Evolutionary conservation across 2,797 vertebrate species (phyloP), one percentile per base, ranked within the genome.

Genomic region (Macroramphosus scolopax): DNA sequence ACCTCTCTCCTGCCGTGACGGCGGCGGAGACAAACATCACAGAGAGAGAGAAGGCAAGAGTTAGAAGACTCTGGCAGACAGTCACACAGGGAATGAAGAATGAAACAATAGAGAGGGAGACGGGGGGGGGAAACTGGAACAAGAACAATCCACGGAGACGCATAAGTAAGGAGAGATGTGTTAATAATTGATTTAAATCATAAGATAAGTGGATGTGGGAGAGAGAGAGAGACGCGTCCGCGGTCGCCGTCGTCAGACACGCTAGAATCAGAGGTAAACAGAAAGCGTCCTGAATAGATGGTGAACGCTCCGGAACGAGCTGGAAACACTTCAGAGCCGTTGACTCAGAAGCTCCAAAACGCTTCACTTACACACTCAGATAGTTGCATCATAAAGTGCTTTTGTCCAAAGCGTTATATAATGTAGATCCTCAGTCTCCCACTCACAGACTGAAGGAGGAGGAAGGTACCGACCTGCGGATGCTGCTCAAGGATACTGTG

Each of bases 1-100:
- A 69, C 50, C 25, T 92, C 89, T 51, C 87, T 67, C 49, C 89
- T 90, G 74, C 41, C 36, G 42, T 51, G 63, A 64, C 72, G 74
- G 74, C 22, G 10, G 53, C n/a, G 42, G 65, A 64, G 63, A 70
- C 45, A 66, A 69, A 70, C 36, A 70, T 75, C 43, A 74, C 52
- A 63, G 35, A 66, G 33, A 68, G 42, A 68, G 61, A 81, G 52
- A 71, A 18, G 3, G 41, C 13, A 10, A 30, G n/a, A 48, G 58
- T 46, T 3, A 28, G 47, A 68, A 37, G 26, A 52, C n/a, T 32
- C 51, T 34, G 16, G 51, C 25, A 54, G 59, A 51, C 26, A 45
- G 38, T 37, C 46, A 31, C 44, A 38, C 2, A 4, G 45, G 54
- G 36, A 12, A 55, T 18, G 26, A 24, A 36, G 34, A 42, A 25